phyloP scores from a whole-genome alignment of 2,888 invertebrate species.

The Marronus borbonicus region DNA sequence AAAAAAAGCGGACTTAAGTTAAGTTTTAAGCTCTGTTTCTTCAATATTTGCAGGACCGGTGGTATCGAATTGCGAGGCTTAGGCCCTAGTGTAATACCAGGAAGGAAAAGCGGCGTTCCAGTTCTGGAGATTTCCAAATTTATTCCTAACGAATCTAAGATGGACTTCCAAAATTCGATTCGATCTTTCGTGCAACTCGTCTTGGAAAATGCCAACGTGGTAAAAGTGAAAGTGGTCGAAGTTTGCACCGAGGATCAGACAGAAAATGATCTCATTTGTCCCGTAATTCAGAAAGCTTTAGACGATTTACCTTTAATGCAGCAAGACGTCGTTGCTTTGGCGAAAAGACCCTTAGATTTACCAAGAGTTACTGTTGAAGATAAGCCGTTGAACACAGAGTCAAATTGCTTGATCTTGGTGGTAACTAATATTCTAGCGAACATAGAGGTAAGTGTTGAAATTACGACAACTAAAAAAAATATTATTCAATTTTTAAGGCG shows the following conservation, averaged over 20 bases:
- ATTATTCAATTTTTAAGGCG: neutral
- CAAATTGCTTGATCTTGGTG: slow-evolving; percentile 61
- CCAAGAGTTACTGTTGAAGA: slow-evolving; percentile 75
- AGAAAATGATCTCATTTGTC: slow-evolving; percentile 68
- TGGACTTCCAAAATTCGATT: slow-evolving; percentile 67
- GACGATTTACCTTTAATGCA: slow-evolving; percentile 81
- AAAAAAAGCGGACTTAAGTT: too few relatives aligned
- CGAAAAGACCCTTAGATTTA: slow-evolving; percentile 72
- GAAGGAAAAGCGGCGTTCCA: slow-evolving; percentile 78
- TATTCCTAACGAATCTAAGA: slow-evolving; percentile 73
- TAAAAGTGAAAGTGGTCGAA: slow-evolving; percentile 77
- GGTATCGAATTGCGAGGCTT: slow-evolving; percentile 82
- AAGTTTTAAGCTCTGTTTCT: too few relatives aligned
- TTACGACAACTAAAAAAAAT: neutral
- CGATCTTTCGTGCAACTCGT: slow-evolving; percentile 79
- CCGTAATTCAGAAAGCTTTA: slow-evolving; percentile 74
- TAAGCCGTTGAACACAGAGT: slow-evolving; percentile 72
- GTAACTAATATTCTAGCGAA: slow-evolving; percentile 49
- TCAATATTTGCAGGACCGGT: neutral
- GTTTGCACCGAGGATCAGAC: slow-evolving; percentile 36
- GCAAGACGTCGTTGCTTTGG: slow-evolving; percentile 76
- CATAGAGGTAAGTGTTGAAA: neutral
- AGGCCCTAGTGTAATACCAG: slow-evolving; percentile 82
- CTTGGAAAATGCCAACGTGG: slow-evolving; percentile 79
- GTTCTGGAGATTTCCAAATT: slow-evolving; percentile 85